A percentile compares a stretch with the other conserved stretches of the same genome.
phyloP scores from a whole-genome alignment of 2,888 invertebrate genomes.

The Cephonodes hylas region DNA sequence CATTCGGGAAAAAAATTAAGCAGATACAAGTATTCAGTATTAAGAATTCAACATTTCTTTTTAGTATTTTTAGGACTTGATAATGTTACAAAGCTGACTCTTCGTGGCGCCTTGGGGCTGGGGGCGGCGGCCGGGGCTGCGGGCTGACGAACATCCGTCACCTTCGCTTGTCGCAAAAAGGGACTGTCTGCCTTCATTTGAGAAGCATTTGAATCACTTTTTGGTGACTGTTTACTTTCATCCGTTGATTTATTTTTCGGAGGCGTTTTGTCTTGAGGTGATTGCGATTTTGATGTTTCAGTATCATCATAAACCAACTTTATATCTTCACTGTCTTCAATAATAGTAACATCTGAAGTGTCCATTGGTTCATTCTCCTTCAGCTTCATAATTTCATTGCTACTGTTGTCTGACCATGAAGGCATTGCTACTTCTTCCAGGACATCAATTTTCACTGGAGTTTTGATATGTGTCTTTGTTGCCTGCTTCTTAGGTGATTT shows the following conservation, averaged over 20 bases:
- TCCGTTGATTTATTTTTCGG: slow-evolving; percentile 22
- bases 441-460: slow-evolving; percentile 65
- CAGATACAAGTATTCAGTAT: neutral
- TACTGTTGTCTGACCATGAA: slow-evolving; percentile 76
- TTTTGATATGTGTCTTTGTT: slow-evolving; percentile 47
- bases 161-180: slow-evolving; percentile 62
- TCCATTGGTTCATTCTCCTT: slow-evolving; percentile 32
- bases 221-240: slow-evolving; percentile 16
- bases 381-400: slow-evolving; percentile 57
- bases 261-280: slow-evolving; percentile 24
- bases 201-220: slow-evolving; percentile 19
- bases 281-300: slow-evolving; percentile 18
- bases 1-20: no score
- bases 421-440: slow-evolving; percentile 73
- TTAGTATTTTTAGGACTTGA: slow-evolving; percentile 89
- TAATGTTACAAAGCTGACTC: slow-evolving; percentile 88
- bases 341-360: slow-evolving; percentile 34
- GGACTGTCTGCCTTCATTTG: slow-evolving; percentile 29
- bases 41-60: slow-evolving; percentile 52
- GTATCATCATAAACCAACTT: slow-evolving; percentile 82
- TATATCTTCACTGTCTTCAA: slow-evolving; percentile 80
- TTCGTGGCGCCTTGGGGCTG: slow-evolving; percentile 82
- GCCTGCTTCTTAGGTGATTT: slow-evolving; percentile 59
- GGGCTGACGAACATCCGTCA: slow-evolving; percentile 56
- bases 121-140: slow-evolving; percentile 39